Base-by-base conservation (phyloP, 2,888 invertebrate genomes). In the Athripsodes cinereus region DNA sequence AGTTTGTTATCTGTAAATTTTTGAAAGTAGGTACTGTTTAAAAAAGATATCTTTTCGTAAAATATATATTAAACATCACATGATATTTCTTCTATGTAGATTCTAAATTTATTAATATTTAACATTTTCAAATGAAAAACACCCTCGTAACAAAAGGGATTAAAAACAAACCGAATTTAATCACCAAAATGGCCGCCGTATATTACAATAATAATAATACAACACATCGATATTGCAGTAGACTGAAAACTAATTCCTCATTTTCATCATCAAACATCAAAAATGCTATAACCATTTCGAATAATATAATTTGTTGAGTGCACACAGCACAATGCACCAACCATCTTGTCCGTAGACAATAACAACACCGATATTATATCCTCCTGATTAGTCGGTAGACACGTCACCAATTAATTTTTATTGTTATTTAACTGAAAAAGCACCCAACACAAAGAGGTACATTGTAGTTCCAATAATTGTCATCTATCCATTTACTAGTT, bases 111-210 rank as follows among this genome's bases (percentile, higher is more conserved):
- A n/a, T n/a, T n/a, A n/a, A 44, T 8, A 44, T 44, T 44, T 8
- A 44, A 18, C 44, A 26, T 26, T 26, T 26, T 26, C 26, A 26
- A 26, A 26, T 26, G 10, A 26, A 26, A 10, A 26, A 26, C 26
- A 26, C 26, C 5, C 10, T n/a, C 10, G 26, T 26, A 26, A 26
- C 26, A 26, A 26, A n/a, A 13, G 40, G 16, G 20, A 50, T 20
- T 22, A 26, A 34, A 59, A 61, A 61, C 55, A 61, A 58, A 56
- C 61, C 58, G 61, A 61, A 63, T 59, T 61, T 61, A 61, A 63
- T 63, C 59, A 61, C 55, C 59, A 61, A 50, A 53, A 55, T 63
- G 55, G 63, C 57, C 53, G 63, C 55, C 58, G 10, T 26, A 10
- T 10, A 26, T n/a, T n/a, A n/a, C n/a, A n/a, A n/a, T n/a, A 26